Evolutionary conservation across 2,888 invertebrate species (phyloP).

Genomic region (Synanthedon andrenaeformis): DNA sequence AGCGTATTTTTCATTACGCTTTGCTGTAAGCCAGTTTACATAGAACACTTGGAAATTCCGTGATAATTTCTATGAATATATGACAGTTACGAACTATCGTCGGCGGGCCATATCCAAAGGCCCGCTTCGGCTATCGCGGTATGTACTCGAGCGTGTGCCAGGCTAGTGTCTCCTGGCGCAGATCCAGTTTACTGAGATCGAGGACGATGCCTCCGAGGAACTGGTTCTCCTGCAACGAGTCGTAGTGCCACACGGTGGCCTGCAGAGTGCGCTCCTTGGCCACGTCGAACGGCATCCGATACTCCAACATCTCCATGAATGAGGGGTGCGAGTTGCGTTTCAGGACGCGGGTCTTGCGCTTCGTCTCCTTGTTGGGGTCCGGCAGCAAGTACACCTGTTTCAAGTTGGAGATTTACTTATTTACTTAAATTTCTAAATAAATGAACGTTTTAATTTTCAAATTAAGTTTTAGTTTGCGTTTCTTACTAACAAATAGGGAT

Average conservation of each 20-base stretch:
- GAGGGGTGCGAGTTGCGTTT: slow-evolving; percentile 94
- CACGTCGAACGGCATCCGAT: slow-evolving; percentile 84
- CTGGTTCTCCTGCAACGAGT: slow-evolving; percentile 93
- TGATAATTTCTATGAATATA: too few relatives aligned
- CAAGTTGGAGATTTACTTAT: background rate
- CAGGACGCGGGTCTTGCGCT: slow-evolving; percentile 95
- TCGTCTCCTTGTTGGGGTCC: slow-evolving; percentile 91
- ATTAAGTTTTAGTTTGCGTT: too few relatives aligned
- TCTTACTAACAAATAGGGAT: too few relatives aligned
- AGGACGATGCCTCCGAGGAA: slow-evolving; percentile 93
- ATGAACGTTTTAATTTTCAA: too few relatives aligned
- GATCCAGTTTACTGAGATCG: slow-evolving; percentile 77
- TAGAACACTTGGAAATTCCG: too few relatives aligned
- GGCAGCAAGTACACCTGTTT: slow-evolving; percentile 84
- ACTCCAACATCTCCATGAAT: slow-evolving; percentile 97
- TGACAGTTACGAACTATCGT: too few relatives aligned
- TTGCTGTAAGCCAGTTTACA: too few relatives aligned
- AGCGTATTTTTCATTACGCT: too few relatives aligned
- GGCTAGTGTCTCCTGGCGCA: slow-evolving; percentile 82
- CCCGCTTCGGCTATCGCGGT: slow-evolving; percentile 52
- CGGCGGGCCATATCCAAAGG: slow-evolving; percentile 4
- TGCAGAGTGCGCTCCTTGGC: slow-evolving; percentile 83
- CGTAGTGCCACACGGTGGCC: slow-evolving; percentile 95
- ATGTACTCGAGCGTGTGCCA: slow-evolving; percentile 84
- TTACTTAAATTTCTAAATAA: background rate